Evolutionary conservation across 2,113 vertebrate species (phyloP), one percentile per base, ranked within the genome.

Genomic region (Lanius ludovicianus): DNA sequence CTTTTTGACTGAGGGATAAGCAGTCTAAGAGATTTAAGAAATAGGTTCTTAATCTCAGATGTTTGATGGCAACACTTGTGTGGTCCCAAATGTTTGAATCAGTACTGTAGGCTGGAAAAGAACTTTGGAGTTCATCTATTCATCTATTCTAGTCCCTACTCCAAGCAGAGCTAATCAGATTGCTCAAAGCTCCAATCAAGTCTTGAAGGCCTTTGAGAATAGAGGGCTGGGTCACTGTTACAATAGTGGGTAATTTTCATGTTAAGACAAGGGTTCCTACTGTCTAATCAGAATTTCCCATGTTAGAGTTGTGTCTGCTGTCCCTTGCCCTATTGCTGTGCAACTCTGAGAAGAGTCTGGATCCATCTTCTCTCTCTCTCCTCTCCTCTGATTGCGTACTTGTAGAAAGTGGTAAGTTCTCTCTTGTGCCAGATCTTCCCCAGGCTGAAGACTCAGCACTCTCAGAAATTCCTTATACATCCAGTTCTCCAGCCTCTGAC

Each of bases 351-450:
- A 83, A 49, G 10, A 14, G 17, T 31, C 30, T 53, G 27, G 13
- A 33, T 78, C 21, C 23, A 44, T 49, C 27, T 42, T 68, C 41
- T 69, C 31, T 73, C 49, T 73, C 27, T 47, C 15, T 35, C 17
- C 42, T 63, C 17, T 95, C 37, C 30, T 74, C 60, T 83, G 27
- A n/a, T 10, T 0, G 0, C 4, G 4, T 68, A 78, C 20, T 44
- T 63, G 13, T 39, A 68, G 42, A 31, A 65, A 68, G 27, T 25
- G 24, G 14, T 56, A n/a, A 75, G 25, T 15, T 37, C 7, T 59
- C 49, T 56, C 21, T 25, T 42, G 13, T 69, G 31, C 27, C 13
- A 1, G 35, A 24, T 47, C n/a, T 68, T 89, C 8, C 25, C 28
- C 25, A 73, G 56, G 8, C 52, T 78, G 20, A 42, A 60, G 52